Percentiles rank a stretch among this genome's conserved stretches.
phyloP scores from a whole-genome alignment of 1,140 invertebrate species.

The Tetramorium parvispinum region DNA sequence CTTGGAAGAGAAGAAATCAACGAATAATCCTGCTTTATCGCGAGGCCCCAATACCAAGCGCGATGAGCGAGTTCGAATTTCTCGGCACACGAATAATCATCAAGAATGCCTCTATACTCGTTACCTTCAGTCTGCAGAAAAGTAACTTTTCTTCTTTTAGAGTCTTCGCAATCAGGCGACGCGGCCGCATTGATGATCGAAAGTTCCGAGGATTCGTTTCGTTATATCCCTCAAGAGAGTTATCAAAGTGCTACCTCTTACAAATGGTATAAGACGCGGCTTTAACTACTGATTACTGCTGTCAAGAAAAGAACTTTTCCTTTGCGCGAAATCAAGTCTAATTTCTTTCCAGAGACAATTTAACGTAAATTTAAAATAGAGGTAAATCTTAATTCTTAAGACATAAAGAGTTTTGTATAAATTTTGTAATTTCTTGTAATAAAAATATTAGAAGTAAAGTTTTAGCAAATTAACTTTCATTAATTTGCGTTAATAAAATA shows the following conservation, averaged over 20 bases:
- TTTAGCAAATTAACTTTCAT: neutral
- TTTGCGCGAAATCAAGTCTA: neutral
- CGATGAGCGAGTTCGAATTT: neutral
- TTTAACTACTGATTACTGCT: constrained; percentile 37
- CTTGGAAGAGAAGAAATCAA: constrained; percentile 14
- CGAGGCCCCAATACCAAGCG: neutral
- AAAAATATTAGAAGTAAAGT: neutral
- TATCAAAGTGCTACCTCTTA: constrained; percentile 61
- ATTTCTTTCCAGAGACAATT: neutral
- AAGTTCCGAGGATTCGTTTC: constrained; percentile 57
- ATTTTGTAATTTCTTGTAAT: too few relatives aligned
- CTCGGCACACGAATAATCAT: constrained; percentile 2
- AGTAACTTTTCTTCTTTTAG: constrained; percentile 49
- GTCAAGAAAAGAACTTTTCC: constrained; percentile 2
- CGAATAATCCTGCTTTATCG: neutral
- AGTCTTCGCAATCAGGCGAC: constrained; percentile 66
- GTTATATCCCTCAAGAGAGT: constrained; percentile 56
- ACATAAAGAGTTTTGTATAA: neutral
- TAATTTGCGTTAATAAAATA: neutral
- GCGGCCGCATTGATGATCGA: constrained; percentile 61
- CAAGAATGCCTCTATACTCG: neutral
- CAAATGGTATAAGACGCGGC: constrained; percentile 24
- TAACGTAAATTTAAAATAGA: neutral
- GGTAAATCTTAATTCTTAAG: neutral
- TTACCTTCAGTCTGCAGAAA: constrained; percentile 24